A percentile compares a stretch with the other conserved stretches of the same genome.
Conservation (phyloP, 2,888 invertebrate species). For the Nymphalis c-album region DNA sequence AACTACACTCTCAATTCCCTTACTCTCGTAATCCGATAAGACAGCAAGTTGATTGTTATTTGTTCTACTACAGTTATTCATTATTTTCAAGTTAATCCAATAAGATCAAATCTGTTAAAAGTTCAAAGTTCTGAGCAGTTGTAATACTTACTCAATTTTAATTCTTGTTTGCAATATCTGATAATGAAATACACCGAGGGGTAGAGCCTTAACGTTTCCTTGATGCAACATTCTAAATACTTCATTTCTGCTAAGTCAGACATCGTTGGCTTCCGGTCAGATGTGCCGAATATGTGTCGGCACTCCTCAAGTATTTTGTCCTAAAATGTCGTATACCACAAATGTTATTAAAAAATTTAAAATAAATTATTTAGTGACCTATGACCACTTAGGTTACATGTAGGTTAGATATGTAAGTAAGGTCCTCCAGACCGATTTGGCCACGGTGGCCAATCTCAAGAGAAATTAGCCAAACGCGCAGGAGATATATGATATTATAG, state of each 20-base stretch:
- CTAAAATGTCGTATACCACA: slow-evolving; percentile 5
- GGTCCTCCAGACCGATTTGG: too few species aligned
- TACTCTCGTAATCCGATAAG: too few species aligned
- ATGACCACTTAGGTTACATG: too few species aligned
- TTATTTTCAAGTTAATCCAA: not conserved
- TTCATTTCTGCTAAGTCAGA: slow-evolving; percentile 83
- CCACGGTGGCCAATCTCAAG: too few species aligned
- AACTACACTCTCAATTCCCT: too few species aligned
- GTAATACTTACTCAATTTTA: slow-evolving; percentile 77
- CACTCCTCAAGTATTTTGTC: slow-evolving; percentile 25
- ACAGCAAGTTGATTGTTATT: not conserved
- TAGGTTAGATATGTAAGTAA: too few species aligned
- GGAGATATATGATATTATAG: too few species aligned
- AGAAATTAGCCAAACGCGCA: too few species aligned
- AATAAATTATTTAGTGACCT: too few species aligned
- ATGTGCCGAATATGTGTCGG: slow-evolving; percentile 46
- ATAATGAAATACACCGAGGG: slow-evolving; percentile 86
- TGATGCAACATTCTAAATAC: slow-evolving; percentile 86
- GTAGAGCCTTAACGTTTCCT: slow-evolving; percentile 59
- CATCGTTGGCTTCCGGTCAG: slow-evolving; percentile 82
- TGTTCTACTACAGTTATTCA: not conserved
- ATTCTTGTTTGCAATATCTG: slow-evolving; percentile 78
- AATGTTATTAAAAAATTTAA: too few species aligned
- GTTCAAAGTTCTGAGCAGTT: too few species aligned
- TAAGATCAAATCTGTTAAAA: too few species aligned